phyloP scores from a whole-genome alignment of 2,797 vertebrate genomes.

The Phoeniculus purpureus region DNA sequence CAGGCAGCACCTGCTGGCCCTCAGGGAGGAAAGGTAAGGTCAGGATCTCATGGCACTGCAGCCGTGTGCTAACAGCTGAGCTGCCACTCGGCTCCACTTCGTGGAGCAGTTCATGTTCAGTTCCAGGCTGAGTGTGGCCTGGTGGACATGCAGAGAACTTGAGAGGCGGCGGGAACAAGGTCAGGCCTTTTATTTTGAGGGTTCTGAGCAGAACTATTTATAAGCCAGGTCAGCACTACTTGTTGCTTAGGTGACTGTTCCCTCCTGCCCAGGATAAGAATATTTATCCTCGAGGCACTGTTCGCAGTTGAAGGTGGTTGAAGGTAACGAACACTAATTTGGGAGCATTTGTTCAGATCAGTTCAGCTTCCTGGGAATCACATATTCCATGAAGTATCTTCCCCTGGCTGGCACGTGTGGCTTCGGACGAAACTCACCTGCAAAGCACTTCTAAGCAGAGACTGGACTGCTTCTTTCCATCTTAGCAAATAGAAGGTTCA shows the following conservation, averaged over 20 bases:
- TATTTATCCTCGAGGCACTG: neutral
- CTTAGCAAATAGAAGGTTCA: neutral
- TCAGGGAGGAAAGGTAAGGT: neutral
- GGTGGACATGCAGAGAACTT: neutral
- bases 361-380: neutral
- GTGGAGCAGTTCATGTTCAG: neutral
- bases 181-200: constrained; percentile 8
- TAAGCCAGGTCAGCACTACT: neutral
- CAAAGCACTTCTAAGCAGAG: neutral
- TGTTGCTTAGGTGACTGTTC: neutral
- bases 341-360: neutral
- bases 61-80: constrained; percentile 4
- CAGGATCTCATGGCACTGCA: neutral
- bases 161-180: neutral
- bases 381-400: neutral
- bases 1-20: constrained; percentile 1
- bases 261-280: neutral
- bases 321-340: neutral
- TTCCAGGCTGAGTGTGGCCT: neutral
- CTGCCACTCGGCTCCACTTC: rapidly evolving
- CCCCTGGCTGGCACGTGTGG: neutral
- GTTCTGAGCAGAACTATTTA: neutral
- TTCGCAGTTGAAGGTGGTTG: neutral
- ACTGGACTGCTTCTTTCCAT: neutral
- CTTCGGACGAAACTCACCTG: neutral